These are phyloP conservation scores for Blennius ocellaris DNA, from an alignment of 2,113 vertebrate genomes.

Conservation along the genomic window DNA sequence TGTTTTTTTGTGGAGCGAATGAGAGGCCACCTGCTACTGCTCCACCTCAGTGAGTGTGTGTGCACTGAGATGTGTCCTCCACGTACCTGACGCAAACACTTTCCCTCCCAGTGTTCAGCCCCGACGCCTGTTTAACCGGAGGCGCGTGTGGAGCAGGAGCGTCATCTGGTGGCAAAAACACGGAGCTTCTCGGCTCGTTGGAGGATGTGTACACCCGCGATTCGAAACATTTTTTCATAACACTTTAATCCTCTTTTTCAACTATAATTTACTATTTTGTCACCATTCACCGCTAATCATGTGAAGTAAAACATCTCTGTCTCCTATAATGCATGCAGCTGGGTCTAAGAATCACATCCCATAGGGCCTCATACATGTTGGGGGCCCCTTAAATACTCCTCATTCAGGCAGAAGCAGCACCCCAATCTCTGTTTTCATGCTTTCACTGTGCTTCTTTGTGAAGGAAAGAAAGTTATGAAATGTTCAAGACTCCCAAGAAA, in stretches of 20 bases:
- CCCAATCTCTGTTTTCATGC: constrained; percentile 4
- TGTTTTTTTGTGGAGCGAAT: background rate
- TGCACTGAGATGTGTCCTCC: background rate
- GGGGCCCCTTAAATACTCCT: constrained; percentile 41
- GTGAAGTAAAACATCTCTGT: background rate
- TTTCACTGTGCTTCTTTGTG: constrained; percentile 17
- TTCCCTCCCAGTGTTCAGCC: background rate
- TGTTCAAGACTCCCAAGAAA: background rate
- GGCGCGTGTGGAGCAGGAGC: constrained; percentile 57
- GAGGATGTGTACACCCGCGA: background rate
- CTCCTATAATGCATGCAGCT: constrained; percentile 2
- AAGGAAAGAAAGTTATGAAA: constrained; percentile 10
- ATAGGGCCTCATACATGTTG: constrained; percentile 36
- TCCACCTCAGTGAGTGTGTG: too few species aligned
- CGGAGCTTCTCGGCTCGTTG: background rate
- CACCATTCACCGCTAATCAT: too few species aligned
- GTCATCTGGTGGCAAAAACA: constrained; percentile 69
- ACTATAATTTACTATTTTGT: too few species aligned
- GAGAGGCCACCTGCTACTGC: background rate
- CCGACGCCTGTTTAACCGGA: background rate
- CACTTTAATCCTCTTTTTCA: too few species aligned
- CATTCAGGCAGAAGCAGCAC: constrained; percentile 37
- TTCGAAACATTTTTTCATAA: background rate
- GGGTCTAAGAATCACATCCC: constrained; percentile 14
- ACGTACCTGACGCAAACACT: background rate